phyloP scores from a whole-genome alignment of 2,113 vertebrate genomes.

The Cariama cristata region DNA sequence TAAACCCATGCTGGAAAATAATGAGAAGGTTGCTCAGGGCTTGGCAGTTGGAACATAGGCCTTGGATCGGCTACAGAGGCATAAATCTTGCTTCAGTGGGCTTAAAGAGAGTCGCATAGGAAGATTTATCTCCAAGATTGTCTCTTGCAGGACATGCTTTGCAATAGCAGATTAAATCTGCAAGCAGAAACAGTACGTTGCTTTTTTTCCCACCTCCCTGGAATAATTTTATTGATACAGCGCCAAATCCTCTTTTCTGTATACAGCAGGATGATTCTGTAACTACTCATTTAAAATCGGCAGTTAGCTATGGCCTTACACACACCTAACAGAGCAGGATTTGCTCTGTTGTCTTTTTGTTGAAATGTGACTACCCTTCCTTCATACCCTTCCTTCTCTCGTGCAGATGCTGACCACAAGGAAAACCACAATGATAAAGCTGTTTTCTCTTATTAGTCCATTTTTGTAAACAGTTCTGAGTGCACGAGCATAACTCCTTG shows the following conservation, averaged over 20 bases:
- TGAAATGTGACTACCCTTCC: constrained; percentile 52
- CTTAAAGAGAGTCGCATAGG: neutral
- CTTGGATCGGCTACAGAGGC: neutral
- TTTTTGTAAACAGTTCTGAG: constrained; percentile 59
- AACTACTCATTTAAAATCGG: neutral
- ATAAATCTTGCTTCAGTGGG: neutral
- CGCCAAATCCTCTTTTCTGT: neutral
- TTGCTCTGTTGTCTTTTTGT: neutral
- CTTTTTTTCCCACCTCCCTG: neutral
- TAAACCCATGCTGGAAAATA: neutral
- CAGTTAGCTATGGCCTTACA: neutral
- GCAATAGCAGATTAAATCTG: neutral
- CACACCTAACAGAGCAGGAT: neutral
- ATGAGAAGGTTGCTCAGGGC: neutral
- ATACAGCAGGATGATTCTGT: neutral
- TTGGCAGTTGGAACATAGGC: neutral
- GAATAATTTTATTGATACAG: neutral
- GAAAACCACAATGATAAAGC: constrained; percentile 74
- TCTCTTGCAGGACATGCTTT: neutral
- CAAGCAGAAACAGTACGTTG: neutral
- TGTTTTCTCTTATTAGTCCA: constrained; percentile 50
- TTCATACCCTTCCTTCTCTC: constrained; percentile 57
- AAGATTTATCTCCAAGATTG: neutral
- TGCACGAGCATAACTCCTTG: neutral
- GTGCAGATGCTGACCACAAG: constrained; percentile 64